Percentiles rank a stretch among this genome's conserved stretches.
These are phyloP conservation scores for Urosaurus nigricauda DNA, from an alignment of 2,797 vertebrate genomes.

Conservation along the genomic window DNA sequence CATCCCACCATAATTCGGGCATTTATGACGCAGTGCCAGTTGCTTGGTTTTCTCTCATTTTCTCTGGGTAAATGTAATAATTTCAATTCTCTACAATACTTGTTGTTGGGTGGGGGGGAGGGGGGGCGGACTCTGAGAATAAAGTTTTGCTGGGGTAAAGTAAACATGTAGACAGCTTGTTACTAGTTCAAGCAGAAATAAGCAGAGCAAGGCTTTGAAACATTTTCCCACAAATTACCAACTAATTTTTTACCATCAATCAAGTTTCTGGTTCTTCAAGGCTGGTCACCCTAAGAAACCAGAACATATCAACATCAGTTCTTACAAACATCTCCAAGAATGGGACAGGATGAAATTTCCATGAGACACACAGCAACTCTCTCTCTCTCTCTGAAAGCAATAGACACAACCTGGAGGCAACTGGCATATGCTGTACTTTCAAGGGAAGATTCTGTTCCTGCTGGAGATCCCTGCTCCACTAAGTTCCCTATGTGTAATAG, in stretches of 20 bases:
- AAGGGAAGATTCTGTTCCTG: not conserved
- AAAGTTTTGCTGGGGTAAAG: conserved; percentile 28
- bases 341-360: conserved; percentile 52
- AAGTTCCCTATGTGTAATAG: not conserved
- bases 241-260: conserved; percentile 56
- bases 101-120: not conserved
- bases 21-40: not conserved
- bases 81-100: conserved; percentile 20
- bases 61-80: conserved; percentile 15
- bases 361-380: conserved; percentile 48
- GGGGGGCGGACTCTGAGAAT: not conserved
- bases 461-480: not conserved
- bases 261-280: conserved; percentile 45
- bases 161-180: conserved; percentile 58
- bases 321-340: conserved; percentile 57
- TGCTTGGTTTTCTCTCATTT: conserved; percentile 6
- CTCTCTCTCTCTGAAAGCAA: conserved; percentile 46
- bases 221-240: conserved; percentile 48
- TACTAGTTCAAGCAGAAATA: conserved; percentile 33
- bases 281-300: conserved; percentile 38
- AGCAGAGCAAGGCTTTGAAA: conserved; percentile 26
- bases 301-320: conserved; percentile 6
- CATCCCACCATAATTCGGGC: too few species aligned
- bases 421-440: not conserved
- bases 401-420: not conserved